Evolutionary conservation across 2,797 vertebrate species (phyloP), one percentile per base, ranked within the genome.

Genomic region (Semotilus atromaculatus): DNA sequence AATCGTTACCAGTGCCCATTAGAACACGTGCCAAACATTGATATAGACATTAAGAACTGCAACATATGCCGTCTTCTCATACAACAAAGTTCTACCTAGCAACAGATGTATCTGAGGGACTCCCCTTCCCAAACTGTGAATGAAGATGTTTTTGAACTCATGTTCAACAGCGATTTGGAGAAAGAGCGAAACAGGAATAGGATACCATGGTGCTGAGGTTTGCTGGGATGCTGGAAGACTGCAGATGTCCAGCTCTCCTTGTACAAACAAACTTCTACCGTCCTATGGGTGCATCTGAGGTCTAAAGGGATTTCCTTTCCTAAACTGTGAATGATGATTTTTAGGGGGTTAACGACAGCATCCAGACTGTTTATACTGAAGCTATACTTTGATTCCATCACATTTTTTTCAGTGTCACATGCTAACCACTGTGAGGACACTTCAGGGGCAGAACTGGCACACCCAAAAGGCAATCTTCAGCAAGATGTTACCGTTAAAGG

Each of bases 171-270:
- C 87, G n/a, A 96, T 95, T 23, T 77, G 0, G 11, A 80, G 64
- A 16, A 80, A 68, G 29, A 29, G 31, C 21, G 5, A 85, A 96
- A 92, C 87, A 95, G 71, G 84, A 96, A 91, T 86, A 96, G 51
- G n/a, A 94, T 74, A 13, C 96, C 95, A 0, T 94, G 94, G n/a
- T 93, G 91, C 58, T 85, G 82, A 18, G 91, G 55, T 26, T 89
- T 89, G 7, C 88, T 74, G 82, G 72, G 92, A 74, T 89, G 8
- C 88, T 74, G 82, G 73, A 92, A 74, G 93, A 89, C 84, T 92
- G 87, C 40, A 93, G 71, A 58, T 86, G 81, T 29, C 92, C 87
- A 73, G 23, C 78, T 45, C 23, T 40, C 53, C 66, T 38, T 16
- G 67, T 68, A 87, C 88, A 43, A 85, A 83, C 13, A 86, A 26